phyloP scores from a whole-genome alignment of 30 jellyfish, hydroid and myxozoan species.

The Mastigias papua region DNA sequence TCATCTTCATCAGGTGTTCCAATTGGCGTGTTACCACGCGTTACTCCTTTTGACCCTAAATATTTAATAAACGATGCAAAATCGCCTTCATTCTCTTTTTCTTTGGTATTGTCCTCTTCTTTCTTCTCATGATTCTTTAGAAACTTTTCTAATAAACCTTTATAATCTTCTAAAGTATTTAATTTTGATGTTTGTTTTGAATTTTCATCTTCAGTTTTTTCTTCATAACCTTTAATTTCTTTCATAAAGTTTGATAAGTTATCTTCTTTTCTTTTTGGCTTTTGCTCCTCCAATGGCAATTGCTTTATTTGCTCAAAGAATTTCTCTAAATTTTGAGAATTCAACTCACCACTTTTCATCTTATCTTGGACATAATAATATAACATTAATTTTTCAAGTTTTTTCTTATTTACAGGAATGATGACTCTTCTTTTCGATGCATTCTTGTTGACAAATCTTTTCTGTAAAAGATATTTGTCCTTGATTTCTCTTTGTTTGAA shows the following conservation, averaged over 20 bases:
- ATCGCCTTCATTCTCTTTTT: constrained; percentile 5
- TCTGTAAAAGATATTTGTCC: neutral
- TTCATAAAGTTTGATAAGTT: neutral
- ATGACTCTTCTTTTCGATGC: constrained; percentile 79
- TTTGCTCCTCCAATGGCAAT: constrained; percentile 15
- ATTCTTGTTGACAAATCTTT: constrained; percentile 25
- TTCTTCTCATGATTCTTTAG: neutral
- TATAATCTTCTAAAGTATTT: constrained; percentile 2
- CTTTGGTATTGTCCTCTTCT: constrained; percentile 6
- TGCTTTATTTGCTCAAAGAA: constrained; percentile 48
- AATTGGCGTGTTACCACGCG: constrained; percentile 16
- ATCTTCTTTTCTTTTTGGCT: neutral
- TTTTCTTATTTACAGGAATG: constrained; percentile 73
- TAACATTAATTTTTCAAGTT: constrained; percentile 73
- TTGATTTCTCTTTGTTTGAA: neutral
- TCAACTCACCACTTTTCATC: constrained; percentile 64
- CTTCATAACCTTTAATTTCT: neutral
- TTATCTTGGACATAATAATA: constrained; percentile 71
- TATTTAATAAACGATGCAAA: constrained; percentile 15
- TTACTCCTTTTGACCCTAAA: constrained; percentile 7
- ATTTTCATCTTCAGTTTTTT: neutral
- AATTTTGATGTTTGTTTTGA: neutral
- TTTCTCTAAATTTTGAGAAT: constrained; percentile 46
- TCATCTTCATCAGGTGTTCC: constrained; percentile 44
- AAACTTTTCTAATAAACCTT: neutral